Conservation (phyloP, 1,140 invertebrate genomes). For the Lepidostoma basale region DNA sequence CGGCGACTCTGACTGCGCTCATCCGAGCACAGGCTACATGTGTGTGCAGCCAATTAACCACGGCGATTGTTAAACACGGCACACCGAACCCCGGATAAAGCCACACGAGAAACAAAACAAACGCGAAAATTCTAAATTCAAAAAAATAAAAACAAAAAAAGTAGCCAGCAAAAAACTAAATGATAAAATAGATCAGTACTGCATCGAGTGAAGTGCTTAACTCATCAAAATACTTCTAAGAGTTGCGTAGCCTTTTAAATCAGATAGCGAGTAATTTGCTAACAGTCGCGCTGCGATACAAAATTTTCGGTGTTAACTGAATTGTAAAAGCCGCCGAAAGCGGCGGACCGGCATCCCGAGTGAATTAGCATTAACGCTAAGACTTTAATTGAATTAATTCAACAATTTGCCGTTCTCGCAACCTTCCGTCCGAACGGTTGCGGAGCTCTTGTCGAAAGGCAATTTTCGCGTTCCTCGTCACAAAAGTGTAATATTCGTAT, state of each 20-base stretch:
- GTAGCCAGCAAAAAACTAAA: background rate
- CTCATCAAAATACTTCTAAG: too few species aligned
- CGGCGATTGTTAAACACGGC: conserved; percentile 10
- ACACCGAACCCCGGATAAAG: background rate
- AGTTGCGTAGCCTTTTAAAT: too few species aligned
- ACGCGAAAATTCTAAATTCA: background rate
- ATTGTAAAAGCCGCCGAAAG: background rate
- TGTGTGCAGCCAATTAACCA: conserved; percentile 20
- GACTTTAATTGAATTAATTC: conserved; percentile 10
- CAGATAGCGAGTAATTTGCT: too few species aligned
- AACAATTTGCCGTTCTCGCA: conserved; percentile 11
- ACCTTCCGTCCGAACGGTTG: background rate
- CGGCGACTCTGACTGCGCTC: conserved; percentile 5
- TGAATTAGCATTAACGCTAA: background rate
- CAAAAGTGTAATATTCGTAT: background rate
- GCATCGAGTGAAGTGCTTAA: too few species aligned
- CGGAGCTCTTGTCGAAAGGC: background rate
- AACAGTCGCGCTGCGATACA: background rate
- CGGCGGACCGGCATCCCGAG: background rate
- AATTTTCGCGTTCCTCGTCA: conserved; percentile 4
- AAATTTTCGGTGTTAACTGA: background rate
- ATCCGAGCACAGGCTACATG: background rate
- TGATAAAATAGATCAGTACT: too few species aligned
- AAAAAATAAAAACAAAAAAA: background rate
- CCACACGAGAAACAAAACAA: background rate